phyloP scores from a whole-genome alignment of 2,797 vertebrate species.

The Mustela erminea region DNA sequence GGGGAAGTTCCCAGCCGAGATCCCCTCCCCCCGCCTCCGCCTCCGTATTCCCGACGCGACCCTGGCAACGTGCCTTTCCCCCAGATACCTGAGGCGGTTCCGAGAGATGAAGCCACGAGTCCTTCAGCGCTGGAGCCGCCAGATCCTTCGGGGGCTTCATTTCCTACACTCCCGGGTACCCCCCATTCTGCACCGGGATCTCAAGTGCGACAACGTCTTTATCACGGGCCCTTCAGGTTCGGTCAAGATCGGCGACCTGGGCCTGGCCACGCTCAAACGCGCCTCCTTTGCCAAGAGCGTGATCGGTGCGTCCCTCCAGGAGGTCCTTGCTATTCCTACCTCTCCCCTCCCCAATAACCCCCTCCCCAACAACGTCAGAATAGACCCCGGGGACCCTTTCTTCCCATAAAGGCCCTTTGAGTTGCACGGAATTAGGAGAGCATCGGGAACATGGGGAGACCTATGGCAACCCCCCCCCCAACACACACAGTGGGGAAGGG shows the following conservation, averaged over 20 bases:
- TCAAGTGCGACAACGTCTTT: conserved; percentile 99
- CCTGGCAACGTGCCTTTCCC: not conserved
- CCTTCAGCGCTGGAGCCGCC: conserved; percentile 98
- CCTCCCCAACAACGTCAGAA: not conserved
- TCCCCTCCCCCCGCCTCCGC: fast-evolving
- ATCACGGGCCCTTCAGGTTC: conserved; percentile 98
- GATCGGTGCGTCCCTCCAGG: conserved; percentile 90
- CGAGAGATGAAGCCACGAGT: conserved; percentile 99
- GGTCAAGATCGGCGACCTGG: conserved; percentile 98
- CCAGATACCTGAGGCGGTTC: conserved; percentile 97
- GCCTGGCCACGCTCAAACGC: conserved; percentile 97
- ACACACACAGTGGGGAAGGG: not conserved
- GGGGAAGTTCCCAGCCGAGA: not conserved
- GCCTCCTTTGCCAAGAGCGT: conserved; percentile 99
- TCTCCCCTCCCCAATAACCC: too few species aligned
- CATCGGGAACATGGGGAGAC: not conserved
- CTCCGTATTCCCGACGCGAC: fast-evolving
- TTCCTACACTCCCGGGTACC: conserved; percentile 97
- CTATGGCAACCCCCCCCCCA: not conserved
- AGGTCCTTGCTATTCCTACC: not conserved
- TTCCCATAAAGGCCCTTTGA: not conserved
- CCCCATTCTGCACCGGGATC: conserved; percentile 98
- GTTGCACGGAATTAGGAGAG: not conserved
- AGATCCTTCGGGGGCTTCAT: conserved; percentile 98
- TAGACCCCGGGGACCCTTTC: not conserved